Conservation (phyloP, 1,140 invertebrate species). For the Drosophila erecta region DNA sequence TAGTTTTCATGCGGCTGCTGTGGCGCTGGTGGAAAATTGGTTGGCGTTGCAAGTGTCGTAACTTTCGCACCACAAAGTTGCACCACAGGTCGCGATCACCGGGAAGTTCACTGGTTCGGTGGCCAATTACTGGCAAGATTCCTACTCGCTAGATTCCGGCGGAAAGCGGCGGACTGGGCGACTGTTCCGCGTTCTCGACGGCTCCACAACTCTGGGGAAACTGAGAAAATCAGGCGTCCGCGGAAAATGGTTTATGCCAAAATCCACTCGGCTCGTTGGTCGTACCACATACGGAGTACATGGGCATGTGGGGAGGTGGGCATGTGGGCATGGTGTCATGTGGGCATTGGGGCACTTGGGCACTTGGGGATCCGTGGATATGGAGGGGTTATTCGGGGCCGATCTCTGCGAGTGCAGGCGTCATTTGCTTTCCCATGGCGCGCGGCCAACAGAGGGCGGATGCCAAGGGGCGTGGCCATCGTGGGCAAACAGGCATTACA, state of each 20-base stretch:
- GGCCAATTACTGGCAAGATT: slow-evolving; percentile 28
- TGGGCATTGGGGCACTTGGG: neutral
- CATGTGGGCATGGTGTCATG: neutral
- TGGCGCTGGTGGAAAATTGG: slow-evolving; percentile 46
- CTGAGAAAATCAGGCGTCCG: slow-evolving; percentile 77
- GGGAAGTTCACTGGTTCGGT: slow-evolving; percentile 40
- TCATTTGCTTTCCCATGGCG: slow-evolving; percentile 62
- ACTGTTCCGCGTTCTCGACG: slow-evolving; percentile 62
- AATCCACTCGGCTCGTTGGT: slow-evolving; percentile 48
- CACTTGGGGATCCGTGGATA: slow-evolving; percentile 3
- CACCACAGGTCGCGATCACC: slow-evolving; percentile 30
- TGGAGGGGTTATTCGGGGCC: slow-evolving; percentile 29
- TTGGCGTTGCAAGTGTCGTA: slow-evolving; percentile 51
- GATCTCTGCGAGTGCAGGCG: slow-evolving; percentile 38
- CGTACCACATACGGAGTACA: neutral
- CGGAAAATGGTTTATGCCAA: slow-evolving; percentile 76
- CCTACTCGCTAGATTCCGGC: slow-evolving; percentile 30
- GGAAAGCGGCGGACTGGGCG: slow-evolving; percentile 4
- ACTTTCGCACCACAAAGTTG: slow-evolving; percentile 26
- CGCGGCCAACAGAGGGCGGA: slow-evolving; percentile 37
- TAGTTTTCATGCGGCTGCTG: slow-evolving; percentile 50
- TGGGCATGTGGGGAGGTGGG: neutral
- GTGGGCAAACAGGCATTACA: neutral
- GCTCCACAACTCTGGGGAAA: slow-evolving; percentile 69
- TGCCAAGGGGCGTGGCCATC: neutral